phyloP scores from a whole-genome alignment of 2,888 invertebrate genomes.

The Conomelus anceps region DNA sequence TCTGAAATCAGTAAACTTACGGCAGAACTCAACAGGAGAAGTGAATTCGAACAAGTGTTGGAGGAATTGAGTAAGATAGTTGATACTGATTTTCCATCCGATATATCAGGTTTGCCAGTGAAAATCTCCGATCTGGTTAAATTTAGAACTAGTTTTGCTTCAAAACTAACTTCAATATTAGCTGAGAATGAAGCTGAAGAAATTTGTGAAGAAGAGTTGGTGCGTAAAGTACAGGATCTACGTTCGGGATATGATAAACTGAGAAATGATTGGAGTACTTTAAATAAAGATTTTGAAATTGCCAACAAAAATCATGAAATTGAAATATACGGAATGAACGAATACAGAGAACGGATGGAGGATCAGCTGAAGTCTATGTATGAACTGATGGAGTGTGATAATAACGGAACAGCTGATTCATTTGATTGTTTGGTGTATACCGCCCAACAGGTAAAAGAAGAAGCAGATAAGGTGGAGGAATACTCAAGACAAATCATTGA shows the following conservation, averaged over 20 bases:
- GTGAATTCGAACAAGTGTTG: neutral
- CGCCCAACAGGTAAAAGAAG: neutral
- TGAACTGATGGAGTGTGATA: no score
- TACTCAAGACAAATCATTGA: neutral
- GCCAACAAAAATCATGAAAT: neutral
- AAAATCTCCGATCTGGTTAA: neutral
- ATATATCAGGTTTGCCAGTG: neutral
- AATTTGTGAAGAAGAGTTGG: neutral
- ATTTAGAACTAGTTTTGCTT: neutral
- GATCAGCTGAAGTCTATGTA: no score
- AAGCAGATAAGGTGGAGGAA: neutral
- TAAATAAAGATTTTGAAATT: neutral
- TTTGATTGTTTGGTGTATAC: neutral
- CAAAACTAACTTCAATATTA: neutral
- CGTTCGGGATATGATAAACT: neutral
- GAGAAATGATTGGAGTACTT: neutral
- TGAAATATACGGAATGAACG: no score
- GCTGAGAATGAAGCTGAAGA: neutral
- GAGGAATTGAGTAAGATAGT: neutral
- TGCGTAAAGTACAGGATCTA: neutral
- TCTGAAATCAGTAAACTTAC: neutral
- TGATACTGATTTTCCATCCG: neutral
- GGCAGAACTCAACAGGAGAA: neutral
- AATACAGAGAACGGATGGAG: no score
- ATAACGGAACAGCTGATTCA: no score